Base-by-base conservation (phyloP, 2,113 vertebrate genomes). In the Mesitornis unicolor region DNA sequence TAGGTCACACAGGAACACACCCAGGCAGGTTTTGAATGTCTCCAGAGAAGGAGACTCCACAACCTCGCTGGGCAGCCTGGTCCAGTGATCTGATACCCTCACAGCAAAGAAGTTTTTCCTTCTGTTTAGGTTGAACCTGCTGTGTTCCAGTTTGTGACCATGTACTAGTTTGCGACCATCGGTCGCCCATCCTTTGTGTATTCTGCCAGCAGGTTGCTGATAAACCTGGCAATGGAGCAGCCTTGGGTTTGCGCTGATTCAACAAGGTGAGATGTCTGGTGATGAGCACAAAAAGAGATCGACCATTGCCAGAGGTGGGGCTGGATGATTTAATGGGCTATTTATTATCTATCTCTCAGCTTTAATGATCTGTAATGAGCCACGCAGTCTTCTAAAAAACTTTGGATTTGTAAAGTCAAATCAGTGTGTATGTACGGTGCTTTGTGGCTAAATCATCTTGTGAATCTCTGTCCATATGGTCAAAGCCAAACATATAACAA, bases 151-250 rank as follows among this genome's bases (percentile, higher is more conserved):
- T n/a, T n/a, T n/a, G n/a, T n/a, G n/a, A n/a, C n/a, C n/a, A n/a
- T n/a, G n/a, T n/a, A n/a, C n/a, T n/a, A n/a, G n/a, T n/a, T n/a
- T n/a, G n/a, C n/a, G n/a, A n/a, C n/a, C n/a, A n/a, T n/a, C n/a
- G n/a, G n/a, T 38, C 26, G 25, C 31, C 56, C 9, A 0, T 31
- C 38, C 20, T 78, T 71, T 3, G 0, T 13, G 2, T 20, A 4
- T 54, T 74, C 84, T 63, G 22, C 38, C 43, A 22, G 15, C 73
- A 29, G 33, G 8, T n/a, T n/a, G 21, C 45, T 74, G 50, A 33
- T 22, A 35, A 35, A 83, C 20, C 17, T 1, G 1, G 25, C 1
- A 1, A 38, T 11, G 33, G 47, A 13, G 38, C 47, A 6, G 54
- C 53, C 33, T 47, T 38, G 60, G 36, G 21, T 38, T 67, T 84